phyloP scores from a whole-genome alignment of 2,888 invertebrate species.

The Rugalucina vietnamica region DNA sequence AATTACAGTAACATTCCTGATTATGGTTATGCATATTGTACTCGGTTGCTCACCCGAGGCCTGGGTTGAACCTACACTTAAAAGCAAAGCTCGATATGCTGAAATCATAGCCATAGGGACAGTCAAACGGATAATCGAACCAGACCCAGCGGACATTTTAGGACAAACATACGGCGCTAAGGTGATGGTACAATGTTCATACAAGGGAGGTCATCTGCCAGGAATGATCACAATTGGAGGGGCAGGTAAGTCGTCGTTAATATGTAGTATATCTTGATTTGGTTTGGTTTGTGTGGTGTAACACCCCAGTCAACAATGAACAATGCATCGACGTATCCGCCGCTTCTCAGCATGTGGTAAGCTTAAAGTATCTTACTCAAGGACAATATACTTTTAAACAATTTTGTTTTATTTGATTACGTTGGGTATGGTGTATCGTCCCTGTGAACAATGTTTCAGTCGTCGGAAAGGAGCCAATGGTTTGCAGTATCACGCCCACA shows the following conservation, averaged over 20 bases:
- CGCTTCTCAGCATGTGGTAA: not conserved
- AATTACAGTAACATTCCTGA: too few species aligned
- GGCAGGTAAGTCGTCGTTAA: conserved; percentile 45
- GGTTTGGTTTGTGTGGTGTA: not conserved
- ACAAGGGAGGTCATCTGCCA: conserved; percentile 42
- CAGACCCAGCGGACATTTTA: conserved; percentile 34
- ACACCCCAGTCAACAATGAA: not conserved
- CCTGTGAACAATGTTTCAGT: too few species aligned
- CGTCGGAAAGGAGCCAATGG: too few species aligned
- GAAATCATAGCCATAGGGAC: conserved; percentile 35
- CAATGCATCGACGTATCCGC: not conserved
- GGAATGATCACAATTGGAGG: conserved; percentile 43
- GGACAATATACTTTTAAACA: not conserved
- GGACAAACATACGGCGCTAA: conserved; percentile 35
- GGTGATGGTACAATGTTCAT: conserved; percentile 45
- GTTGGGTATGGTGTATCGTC: too few species aligned
- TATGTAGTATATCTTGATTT: not conserved
- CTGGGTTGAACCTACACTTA: conserved; percentile 41
- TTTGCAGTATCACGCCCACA: too few species aligned
- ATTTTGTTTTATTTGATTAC: too few species aligned
- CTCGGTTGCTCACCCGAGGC: conserved; percentile 46
- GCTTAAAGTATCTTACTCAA: not conserved
- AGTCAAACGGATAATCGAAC: conserved; percentile 17
- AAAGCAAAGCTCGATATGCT: conserved; percentile 32
- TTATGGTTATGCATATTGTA: not conserved